Evolutionary conservation across 2,888 invertebrate species (phyloP).

Genomic region (Desoria tigrina): DNA sequence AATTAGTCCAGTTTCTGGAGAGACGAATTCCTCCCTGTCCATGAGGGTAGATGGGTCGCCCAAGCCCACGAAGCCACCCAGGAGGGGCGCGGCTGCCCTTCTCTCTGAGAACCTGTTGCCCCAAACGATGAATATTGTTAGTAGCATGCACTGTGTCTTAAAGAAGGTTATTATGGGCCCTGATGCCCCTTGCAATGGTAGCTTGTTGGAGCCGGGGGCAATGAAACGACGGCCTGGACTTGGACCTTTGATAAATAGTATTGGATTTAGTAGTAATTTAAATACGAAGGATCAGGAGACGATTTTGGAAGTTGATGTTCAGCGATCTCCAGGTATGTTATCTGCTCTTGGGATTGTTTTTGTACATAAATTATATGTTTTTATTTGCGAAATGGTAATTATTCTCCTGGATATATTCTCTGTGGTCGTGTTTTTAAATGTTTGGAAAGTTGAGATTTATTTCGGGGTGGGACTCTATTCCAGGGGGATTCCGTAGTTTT

Average conservation of each 20-base stretch:
- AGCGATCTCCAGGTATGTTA: conserved; percentile 26
- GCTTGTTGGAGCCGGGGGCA: conserved; percentile 18
- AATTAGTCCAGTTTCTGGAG: background rate
- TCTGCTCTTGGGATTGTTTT: too few relatives aligned
- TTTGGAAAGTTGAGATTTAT: too few relatives aligned
- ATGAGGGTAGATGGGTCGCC: background rate
- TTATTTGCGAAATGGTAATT: too few relatives aligned
- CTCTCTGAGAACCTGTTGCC: conserved; percentile 28
- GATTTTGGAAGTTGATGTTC: conserved; percentile 35
- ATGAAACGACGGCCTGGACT: too few relatives aligned
- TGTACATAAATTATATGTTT: too few relatives aligned
- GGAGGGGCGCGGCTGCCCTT: background rate
- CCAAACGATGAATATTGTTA: conserved; percentile 33
- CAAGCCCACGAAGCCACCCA: conserved; percentile 10
- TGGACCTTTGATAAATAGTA: background rate
- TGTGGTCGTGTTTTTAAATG: too few relatives aligned
- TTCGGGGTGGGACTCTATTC: too few relatives aligned
- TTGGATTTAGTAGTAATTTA: too few relatives aligned
- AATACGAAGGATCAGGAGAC: conserved; percentile 33
- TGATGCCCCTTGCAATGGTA: conserved; percentile 36
- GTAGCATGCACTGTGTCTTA: conserved; percentile 42
- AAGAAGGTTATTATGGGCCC: conserved; percentile 41
- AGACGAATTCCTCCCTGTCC: background rate
- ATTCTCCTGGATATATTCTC: too few relatives aligned
- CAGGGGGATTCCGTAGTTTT: too few relatives aligned